Evolutionary conservation across 1,140 invertebrate species (phyloP).

Genomic region (Geopemphigus sp.): DNA sequence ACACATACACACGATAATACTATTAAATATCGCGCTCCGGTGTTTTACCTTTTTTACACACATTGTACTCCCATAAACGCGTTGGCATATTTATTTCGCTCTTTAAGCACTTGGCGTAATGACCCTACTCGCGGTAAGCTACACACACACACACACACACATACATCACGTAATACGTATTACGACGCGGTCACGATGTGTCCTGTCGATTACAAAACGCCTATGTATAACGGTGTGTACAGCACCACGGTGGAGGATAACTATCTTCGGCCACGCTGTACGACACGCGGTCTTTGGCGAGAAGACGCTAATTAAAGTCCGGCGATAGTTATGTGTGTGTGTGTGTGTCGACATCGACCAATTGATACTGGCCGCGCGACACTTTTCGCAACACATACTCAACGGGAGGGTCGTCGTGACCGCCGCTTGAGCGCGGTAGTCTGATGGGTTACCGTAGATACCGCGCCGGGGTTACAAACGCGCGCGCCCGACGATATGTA

Average conservation of each 20-base stretch:
- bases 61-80: no score
- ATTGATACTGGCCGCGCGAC: not conserved
- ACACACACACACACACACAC: not conserved
- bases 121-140: not conserved
- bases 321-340: not conserved
- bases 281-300: conserved; percentile 22
- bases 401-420: conserved; percentile 18
- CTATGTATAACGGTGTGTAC: not conserved
- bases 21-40: no score
- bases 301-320: conserved; percentile 43
- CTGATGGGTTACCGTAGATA: conserved; percentile 27
- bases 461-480: not conserved
- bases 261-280: not conserved
- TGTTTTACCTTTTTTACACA: no score
- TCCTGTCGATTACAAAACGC: conserved; percentile 1
- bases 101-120: not conserved
- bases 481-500: no score
- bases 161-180: no score
- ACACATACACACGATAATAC: no score
- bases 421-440: not conserved
- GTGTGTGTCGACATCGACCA: no score
- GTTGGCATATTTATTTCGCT: no score
- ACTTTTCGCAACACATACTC: conserved; percentile 1
- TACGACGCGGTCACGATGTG: conserved; percentile 14
- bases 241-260: not conserved